Evolutionary conservation across 2,888 invertebrate genomes (phyloP).

Genomic region (Drosophila maculinotata): DNA sequence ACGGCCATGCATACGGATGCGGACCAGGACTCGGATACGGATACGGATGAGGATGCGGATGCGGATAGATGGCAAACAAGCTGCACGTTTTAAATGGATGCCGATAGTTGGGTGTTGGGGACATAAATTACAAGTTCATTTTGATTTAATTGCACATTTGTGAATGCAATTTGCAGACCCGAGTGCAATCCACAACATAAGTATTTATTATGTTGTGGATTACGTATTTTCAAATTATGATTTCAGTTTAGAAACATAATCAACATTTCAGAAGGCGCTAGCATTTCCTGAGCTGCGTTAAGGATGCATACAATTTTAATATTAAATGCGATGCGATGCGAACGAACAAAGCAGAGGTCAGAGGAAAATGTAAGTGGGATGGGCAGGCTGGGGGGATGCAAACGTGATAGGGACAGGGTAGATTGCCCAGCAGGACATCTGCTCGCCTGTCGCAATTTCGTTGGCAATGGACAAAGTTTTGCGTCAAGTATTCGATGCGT

Average conservation of each 20-base stretch:
- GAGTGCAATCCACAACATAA: conserved; percentile 52
- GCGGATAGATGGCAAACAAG: conserved; percentile 3
- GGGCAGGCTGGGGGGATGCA: background rate
- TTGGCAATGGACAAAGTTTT: conserved; percentile 69
- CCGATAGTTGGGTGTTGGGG: conserved; percentile 34
- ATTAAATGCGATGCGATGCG: conserved; percentile 65
- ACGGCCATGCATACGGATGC: conserved; percentile 20
- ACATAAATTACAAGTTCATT: conserved; percentile 80
- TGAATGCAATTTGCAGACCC: conserved; percentile 58
- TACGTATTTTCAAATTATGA: conserved; percentile 70
- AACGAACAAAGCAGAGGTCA: conserved; percentile 16
- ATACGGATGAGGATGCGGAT: conserved; percentile 20
- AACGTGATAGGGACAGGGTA: conserved; percentile 2
- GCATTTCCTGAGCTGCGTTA: conserved; percentile 49
- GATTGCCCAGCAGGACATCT: conserved; percentile 54
- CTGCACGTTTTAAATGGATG: no score
- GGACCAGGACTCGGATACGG: conserved; percentile 17
- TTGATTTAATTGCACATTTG: conserved; percentile 80
- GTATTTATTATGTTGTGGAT: conserved; percentile 38
- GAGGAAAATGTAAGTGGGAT: background rate
- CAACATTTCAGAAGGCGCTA: conserved; percentile 35
- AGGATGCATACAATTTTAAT: conserved; percentile 78
- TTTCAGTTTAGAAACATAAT: conserved; percentile 62
- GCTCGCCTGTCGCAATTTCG: conserved; percentile 60
- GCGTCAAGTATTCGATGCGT: conserved; percentile 59